Conservation (phyloP, 2,888 invertebrate genomes). For the Tuberolachnus salignus region DNA sequence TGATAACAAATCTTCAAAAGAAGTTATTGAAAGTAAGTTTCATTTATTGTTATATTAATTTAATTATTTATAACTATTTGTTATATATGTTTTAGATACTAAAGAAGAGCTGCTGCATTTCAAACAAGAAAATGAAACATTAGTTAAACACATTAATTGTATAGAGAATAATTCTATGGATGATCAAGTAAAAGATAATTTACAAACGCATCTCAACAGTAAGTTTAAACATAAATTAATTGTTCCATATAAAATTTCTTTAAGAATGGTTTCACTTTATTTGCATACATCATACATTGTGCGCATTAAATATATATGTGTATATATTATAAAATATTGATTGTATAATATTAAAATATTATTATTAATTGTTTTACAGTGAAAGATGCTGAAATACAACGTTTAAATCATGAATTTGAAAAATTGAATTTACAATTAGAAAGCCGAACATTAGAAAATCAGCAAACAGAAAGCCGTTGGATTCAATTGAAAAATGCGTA, state of each 20-base stretch:
- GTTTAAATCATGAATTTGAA: conserved; percentile 24
- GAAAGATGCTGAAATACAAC: conserved; percentile 16
- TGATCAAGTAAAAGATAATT: conserved; percentile 28
- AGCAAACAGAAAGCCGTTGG: conserved; percentile 37
- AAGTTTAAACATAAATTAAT: not conserved
- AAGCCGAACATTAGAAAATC: conserved; percentile 24
- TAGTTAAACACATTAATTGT: not conserved
- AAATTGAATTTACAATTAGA: conserved; percentile 13
- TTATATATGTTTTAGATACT: not conserved
- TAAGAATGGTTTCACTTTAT: too few relatives aligned
- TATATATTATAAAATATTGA: too few relatives aligned
- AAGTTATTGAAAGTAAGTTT: not conserved
- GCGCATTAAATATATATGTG: too few relatives aligned
- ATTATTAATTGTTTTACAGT: conserved; percentile 11
- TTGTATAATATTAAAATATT: too few relatives aligned
- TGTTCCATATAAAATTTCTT: not conserved
- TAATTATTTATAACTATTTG: too few relatives aligned
- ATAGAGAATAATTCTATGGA: not conserved
- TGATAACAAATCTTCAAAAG: not conserved
- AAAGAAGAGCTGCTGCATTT: not conserved
- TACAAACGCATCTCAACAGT: conserved; percentile 3
- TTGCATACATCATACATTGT: too few relatives aligned
- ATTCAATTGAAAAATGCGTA: conserved; percentile 42
- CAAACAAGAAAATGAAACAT: conserved; percentile 6
- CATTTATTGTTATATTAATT: not conserved